Percentiles rank a stretch among this genome's conserved stretches.
phyloP scores from a whole-genome alignment of 2,113 vertebrate genomes.

The Hepsetus odoe region DNA sequence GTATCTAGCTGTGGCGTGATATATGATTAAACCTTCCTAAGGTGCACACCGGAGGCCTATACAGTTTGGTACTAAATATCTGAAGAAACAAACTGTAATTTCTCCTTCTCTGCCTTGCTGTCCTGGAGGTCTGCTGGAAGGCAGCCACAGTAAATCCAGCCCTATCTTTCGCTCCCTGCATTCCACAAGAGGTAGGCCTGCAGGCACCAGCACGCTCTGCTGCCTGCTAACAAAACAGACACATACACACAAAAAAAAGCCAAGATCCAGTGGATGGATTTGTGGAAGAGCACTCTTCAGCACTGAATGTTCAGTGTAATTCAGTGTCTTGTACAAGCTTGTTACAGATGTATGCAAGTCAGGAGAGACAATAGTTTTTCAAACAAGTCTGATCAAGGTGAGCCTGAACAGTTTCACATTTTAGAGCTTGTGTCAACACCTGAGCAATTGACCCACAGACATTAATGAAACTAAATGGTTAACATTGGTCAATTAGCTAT shows the following conservation, averaged over 20 bases:
- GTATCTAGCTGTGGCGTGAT: neutral
- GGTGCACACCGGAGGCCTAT: neutral
- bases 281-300: constrained; percentile 30
- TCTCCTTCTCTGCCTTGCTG: constrained; percentile 23
- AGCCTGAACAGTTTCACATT: neutral
- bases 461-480: no score
- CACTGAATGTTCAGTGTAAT: neutral
- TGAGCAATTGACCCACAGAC: no score
- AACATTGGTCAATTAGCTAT: no score
- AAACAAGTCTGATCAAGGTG: constrained; percentile 11
- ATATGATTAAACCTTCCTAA: neutral
- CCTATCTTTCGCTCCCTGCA: constrained; percentile 43
- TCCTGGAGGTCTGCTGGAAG: constrained; percentile 46
- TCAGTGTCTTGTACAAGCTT: constrained; percentile 14
- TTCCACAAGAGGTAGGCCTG: constrained; percentile 46
- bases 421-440: neutral
- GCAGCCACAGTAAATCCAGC: constrained; percentile 32
- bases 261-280: neutral
- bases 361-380: neutral
- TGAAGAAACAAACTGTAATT: neutral
- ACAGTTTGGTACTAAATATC: neutral
- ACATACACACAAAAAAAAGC: constrained; percentile 31
- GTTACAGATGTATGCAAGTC: neutral
- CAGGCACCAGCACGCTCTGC: constrained; percentile 45
- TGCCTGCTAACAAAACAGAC: constrained; percentile 46